Conservation (phyloP, 2,113 vertebrate genomes). For the Mirounga angustirostris region DNA sequence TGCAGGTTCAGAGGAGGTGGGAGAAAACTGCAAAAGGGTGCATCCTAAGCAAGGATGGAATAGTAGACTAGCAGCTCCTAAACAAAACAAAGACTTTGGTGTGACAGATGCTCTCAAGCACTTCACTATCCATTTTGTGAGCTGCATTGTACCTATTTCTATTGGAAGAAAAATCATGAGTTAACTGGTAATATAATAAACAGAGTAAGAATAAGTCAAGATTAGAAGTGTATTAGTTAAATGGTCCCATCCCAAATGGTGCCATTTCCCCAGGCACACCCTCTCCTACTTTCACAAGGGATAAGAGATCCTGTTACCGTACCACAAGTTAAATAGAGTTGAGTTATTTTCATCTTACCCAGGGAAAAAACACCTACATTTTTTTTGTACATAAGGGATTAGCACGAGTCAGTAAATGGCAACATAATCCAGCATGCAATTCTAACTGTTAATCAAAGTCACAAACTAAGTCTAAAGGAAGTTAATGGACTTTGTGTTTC, state of each 20-base stretch:
- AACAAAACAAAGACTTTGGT: constrained; percentile 55
- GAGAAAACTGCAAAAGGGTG: constrained; percentile 27
- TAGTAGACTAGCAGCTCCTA: constrained; percentile 26
- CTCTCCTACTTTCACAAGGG: constrained; percentile 68
- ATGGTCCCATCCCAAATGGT: constrained; percentile 1
- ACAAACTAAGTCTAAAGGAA: constrained; percentile 73
- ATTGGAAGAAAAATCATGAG: not conserved
- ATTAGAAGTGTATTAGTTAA: constrained; percentile 45
- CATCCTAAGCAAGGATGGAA: constrained; percentile 61
- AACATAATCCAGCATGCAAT: constrained; percentile 68
- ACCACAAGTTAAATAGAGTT: constrained; percentile 70
- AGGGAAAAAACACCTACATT: constrained; percentile 64
- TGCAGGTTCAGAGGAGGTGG: constrained; percentile 8
- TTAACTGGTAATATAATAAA: not conserved
- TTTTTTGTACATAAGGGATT: constrained; percentile 58
- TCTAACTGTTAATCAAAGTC: constrained; percentile 74
- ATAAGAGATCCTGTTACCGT: constrained; percentile 67
- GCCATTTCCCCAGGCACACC: constrained; percentile 61
- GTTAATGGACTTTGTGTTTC: constrained; percentile 76
- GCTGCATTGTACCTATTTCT: not conserved
- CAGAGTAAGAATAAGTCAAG: constrained; percentile 49
- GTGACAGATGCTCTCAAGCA: constrained; percentile 7
- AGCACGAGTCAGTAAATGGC: constrained; percentile 66
- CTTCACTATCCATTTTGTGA: not conserved
- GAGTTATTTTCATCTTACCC: constrained; percentile 75